Evolutionary conservation across 2,888 invertebrate genomes (phyloP), one percentile per base, ranked within the genome.

Genomic region (Ctena decussata): DNA sequence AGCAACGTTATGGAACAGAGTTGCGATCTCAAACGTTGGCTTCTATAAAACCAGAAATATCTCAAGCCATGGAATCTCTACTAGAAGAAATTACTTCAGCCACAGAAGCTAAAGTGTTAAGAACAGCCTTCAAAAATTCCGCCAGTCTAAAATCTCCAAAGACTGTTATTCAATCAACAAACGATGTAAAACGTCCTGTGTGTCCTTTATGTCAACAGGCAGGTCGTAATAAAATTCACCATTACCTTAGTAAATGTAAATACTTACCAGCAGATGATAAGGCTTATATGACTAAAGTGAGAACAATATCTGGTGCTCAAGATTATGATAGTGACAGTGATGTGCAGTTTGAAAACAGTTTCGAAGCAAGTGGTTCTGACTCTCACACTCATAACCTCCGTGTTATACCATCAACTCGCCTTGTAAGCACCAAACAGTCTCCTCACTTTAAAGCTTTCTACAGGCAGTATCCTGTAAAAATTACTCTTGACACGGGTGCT

Each of bases 1-100:
- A 91, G 73, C 91, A 91, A 77, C n/a, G 86, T 0, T 89, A 87
- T 65, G 89, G 86, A 0, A 87, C 90, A 2, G 89, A 91, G 44
- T 57, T 89, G 15, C 44, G 89, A 1, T 77, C 49, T 82, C 15
- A 27, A 73, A 53, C 70, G 32, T 21, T 65, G 21, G 65, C 65
- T 35, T 65, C 65, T 76, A 78, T 90, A 6, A 91, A 89, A 76
- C 87, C 87, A 0, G 89, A 91, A 70, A 91, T 91, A 8, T 90
- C 86, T 0, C 77, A 74, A 24, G 85, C 90, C 21, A 69, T 90
- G 12, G 70, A 77, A 24, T 85, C 83, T 18, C 53, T 91, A n/a
- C 75, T 90, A 15, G 89, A 90, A 27, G 90, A 90, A 78, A 53
- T 87, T 2, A 78, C 70, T 11, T 41, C 80, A 71, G 73, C 12